Percentiles rank a stretch among this genome's conserved stretches.
These are phyloP conservation scores for Palythoa caribaeorum DNA, from an alignment of 92 coral and sea anemone species.

Conservation along the genomic window DNA sequence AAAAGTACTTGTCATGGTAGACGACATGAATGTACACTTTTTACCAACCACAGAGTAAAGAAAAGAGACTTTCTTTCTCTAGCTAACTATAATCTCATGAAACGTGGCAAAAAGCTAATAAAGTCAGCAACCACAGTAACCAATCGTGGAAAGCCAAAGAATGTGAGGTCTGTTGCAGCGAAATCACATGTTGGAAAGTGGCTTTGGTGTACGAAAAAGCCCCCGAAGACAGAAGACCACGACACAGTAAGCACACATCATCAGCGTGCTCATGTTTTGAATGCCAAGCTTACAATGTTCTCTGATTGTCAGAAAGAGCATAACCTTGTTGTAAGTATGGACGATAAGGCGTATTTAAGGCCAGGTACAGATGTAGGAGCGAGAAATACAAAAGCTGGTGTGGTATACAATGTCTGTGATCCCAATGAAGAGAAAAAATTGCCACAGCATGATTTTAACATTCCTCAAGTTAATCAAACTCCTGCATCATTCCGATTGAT, in stretches of 20 bases:
- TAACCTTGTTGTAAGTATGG: constrained; percentile 58
- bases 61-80: constrained; percentile 59
- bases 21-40: constrained; percentile 57
- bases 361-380: constrained; percentile 52
- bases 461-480: constrained; percentile 48
- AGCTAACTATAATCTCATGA: constrained; percentile 42
- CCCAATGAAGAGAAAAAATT: constrained; percentile 28
- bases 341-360: constrained; percentile 63
- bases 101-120: constrained; percentile 50
- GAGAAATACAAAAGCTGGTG: constrained; percentile 47
- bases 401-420: constrained; percentile 19
- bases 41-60: constrained; percentile 60
- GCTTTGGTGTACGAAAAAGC: constrained; percentile 62
- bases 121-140: constrained; percentile 65
- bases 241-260: constrained; percentile 57
- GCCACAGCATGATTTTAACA: constrained; percentile 48
- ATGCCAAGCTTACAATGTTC: constrained; percentile 53
- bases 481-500: constrained; percentile 50
- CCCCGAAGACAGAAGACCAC: constrained; percentile 64
- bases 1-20: constrained; percentile 71
- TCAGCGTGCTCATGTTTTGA: constrained; percentile 59
- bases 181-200: constrained; percentile 61
- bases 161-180: constrained; percentile 54
- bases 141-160: constrained; percentile 57
- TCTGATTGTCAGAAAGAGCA: constrained; percentile 32